These are phyloP conservation scores for Empidonax alnorum DNA, from an alignment of 2,113 vertebrate species.

Conservation along the genomic window DNA sequence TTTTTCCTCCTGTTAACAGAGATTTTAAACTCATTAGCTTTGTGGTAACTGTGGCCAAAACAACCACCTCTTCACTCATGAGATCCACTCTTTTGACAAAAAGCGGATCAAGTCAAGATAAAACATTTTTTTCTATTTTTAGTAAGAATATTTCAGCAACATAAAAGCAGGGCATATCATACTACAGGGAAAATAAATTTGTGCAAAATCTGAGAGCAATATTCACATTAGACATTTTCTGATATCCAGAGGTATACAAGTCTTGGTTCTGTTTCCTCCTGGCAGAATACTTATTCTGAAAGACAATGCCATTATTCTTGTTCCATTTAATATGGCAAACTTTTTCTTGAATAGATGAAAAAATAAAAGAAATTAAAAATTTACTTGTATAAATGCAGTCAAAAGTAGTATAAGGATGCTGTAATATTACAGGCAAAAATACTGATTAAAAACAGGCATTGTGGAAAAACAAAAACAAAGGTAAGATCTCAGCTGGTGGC, in stretches of 20 bases:
- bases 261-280: not conserved
- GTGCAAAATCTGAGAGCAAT: not conserved
- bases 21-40: not conserved
- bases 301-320: not conserved
- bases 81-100: not conserved
- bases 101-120: not conserved
- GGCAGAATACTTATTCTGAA: not conserved
- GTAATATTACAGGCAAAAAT: not conserved
- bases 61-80: not conserved
- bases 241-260: not conserved
- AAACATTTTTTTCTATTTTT: not conserved
- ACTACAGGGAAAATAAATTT: not conserved
- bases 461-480: not conserved
- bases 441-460: not conserved
- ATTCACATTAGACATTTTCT: not conserved
- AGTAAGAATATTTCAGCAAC: not conserved
- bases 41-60: not conserved
- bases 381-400: not conserved
- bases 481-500: not conserved
- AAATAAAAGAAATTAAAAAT: not conserved
- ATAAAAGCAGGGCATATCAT: not conserved
- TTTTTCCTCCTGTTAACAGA: not conserved
- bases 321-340: not conserved
- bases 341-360: not conserved
- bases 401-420: not conserved